phyloP scores from a whole-genome alignment of 2,113 vertebrate species.

The Rhinogobius similis region DNA sequence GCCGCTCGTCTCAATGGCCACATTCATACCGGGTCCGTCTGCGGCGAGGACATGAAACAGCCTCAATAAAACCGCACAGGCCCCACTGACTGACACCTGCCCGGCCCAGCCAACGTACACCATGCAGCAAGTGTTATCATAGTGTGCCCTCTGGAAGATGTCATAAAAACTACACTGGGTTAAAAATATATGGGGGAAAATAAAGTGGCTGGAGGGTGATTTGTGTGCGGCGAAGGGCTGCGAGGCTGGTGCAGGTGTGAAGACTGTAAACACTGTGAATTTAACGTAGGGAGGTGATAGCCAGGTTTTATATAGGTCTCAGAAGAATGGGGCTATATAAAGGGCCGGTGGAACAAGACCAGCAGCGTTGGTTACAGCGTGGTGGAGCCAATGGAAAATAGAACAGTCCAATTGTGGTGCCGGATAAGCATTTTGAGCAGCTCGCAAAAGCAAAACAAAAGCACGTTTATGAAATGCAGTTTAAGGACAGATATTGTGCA shows the following conservation, averaged over 20 bases:
- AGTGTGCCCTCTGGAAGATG: conserved; percentile 42
- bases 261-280: conserved; percentile 32
- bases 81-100: conserved; percentile 63
- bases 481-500: too few species aligned
- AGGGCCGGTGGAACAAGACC: conserved; percentile 35
- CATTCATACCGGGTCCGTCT: conserved; percentile 58
- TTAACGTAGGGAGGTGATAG: conserved; percentile 23
- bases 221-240: conserved; percentile 27
- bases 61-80: conserved; percentile 60
- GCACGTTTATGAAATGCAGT: neutral
- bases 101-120: conserved; percentile 57
- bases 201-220: conserved; percentile 27
- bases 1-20: conserved; percentile 59
- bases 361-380: neutral
- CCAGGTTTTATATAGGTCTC: conserved; percentile 29
- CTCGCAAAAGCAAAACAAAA: neutral
- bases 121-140: conserved; percentile 60
- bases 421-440: conserved; percentile 6
- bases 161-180: conserved; percentile 44
- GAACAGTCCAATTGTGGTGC: conserved; percentile 25
- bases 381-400: conserved; percentile 39
- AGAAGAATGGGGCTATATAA: conserved; percentile 27
- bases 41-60: conserved; percentile 52
- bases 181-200: conserved; percentile 28
- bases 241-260: conserved; percentile 47